phyloP scores from a whole-genome alignment of 2,888 invertebrate species.

The Acanthosoma haemorrhoidale region DNA sequence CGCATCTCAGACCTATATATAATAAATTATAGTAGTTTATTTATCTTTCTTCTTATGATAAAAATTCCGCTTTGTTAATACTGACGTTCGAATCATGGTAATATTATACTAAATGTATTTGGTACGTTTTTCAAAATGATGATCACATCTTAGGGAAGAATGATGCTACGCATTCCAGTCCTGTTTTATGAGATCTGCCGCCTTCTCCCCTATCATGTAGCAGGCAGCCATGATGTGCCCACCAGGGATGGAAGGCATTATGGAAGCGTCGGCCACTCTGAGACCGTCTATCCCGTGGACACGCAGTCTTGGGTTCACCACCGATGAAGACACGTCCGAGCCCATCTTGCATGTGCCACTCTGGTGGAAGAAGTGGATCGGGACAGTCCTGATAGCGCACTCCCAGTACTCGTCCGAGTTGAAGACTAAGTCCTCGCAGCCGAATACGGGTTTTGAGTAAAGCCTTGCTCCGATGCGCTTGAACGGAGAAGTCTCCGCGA shows the following conservation, averaged over 20 bases:
- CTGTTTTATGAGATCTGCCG: constrained; percentile 49
- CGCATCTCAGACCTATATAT: no score
- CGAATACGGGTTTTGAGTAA: constrained; percentile 57
- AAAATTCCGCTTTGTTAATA: no score
- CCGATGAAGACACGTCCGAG: constrained; percentile 39
- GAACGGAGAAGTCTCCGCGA: constrained; percentile 54
- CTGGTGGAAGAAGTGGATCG: constrained; percentile 67
- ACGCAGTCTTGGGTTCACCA: constrained; percentile 44
- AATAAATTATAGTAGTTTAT: no score
- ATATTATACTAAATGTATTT: no score
- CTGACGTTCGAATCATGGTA: no score
- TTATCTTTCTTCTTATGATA: no score
- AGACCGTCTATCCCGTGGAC: constrained; percentile 50
- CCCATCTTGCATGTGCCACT: constrained; percentile 44
- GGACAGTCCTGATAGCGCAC: constrained; percentile 64
- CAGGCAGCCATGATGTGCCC: constrained; percentile 54
- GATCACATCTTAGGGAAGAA: no score
- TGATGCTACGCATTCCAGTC: constrained; percentile 21
- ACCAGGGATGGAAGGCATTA: constrained; percentile 54
- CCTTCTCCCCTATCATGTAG: constrained; percentile 55
- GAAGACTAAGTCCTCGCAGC: constrained; percentile 58
- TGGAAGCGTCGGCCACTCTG: constrained; percentile 53
- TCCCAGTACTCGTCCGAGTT: constrained; percentile 67
- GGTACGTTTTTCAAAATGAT: no score
- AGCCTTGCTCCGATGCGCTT: constrained; percentile 52